phyloP scores from a whole-genome alignment of 2,888 invertebrate genomes.

The Dryobotodes eremita region DNA sequence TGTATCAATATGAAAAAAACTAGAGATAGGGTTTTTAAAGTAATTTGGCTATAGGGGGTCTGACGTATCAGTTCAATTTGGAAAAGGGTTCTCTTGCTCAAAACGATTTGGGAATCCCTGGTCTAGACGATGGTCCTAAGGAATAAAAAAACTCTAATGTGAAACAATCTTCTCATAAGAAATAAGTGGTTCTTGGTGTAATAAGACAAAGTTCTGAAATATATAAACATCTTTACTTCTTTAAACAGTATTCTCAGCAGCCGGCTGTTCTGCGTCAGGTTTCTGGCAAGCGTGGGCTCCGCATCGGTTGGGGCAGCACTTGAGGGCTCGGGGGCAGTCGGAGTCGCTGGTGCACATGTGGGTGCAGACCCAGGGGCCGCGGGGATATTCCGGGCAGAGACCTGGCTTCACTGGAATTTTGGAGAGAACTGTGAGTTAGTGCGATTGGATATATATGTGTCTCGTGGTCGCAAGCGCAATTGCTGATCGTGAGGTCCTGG shows the following conservation, averaged over 20 bases:
- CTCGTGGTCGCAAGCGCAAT: too few relatives aligned
- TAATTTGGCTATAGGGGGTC: too few relatives aligned
- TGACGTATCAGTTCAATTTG: too few relatives aligned
- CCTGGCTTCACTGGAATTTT: constrained; percentile 88
- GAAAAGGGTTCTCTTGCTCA: too few relatives aligned
- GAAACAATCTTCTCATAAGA: background rate
- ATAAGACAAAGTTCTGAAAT: background rate
- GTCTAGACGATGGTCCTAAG: background rate
- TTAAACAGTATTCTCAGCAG: constrained; percentile 32
- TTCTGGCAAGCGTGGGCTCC: constrained; percentile 88
- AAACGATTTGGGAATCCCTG: too few relatives aligned
- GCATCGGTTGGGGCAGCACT: constrained; percentile 91
- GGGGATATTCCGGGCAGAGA: constrained; percentile 86
- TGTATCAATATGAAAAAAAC: too few relatives aligned
- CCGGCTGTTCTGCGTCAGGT: constrained; percentile 73
- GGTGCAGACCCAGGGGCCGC: constrained; percentile 90
- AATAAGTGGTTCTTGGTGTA: background rate
- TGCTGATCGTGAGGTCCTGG: too few relatives aligned
- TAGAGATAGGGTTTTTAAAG: too few relatives aligned
- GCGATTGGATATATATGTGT: too few relatives aligned
- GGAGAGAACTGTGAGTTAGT: background rate
- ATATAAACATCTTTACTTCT: constrained; percentile 27
- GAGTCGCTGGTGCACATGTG: constrained; percentile 89
- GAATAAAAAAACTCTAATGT: background rate
- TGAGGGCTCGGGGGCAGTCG: constrained; percentile 88